Base-by-base conservation (phyloP, 2,113 vertebrate genomes). In the Dipodomys ordii region DNA sequence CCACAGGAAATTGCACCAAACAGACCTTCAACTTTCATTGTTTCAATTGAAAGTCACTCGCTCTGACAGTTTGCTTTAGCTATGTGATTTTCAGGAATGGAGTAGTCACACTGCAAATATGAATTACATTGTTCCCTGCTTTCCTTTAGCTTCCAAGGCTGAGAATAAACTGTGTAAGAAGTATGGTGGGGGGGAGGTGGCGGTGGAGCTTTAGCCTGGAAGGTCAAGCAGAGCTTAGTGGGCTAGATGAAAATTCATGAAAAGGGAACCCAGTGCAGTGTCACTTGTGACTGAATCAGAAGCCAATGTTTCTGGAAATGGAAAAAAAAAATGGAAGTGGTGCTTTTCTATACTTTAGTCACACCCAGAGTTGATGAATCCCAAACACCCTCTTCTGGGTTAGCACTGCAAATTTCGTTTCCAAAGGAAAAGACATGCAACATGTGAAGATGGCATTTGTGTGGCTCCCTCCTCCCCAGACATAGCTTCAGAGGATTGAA, bases 401-500 rank as follows among this genome's bases (percentile, higher is more conserved):
- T 65, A 86, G 67, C 73, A 71, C 3, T 82, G 84, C 69, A 25
- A 69, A 83, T 88, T 86, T 93, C 78, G 46, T 93, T 76, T 96
- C 86, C 44, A 32, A 93, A 92, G 83, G 22, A 94, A 89, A 87
- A 94, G 87, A 81, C 28, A 30, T 25, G 16, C 68, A 68, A n/a
- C 83, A 53, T 12, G 11, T 22, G 74, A 95, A 84, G 74, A 23
- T 65, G 22, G 74, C 62, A 39, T 90, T 94, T 39, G 39, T 82
- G 35, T 69, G 39, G 62, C 32, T 79, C 3, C 6, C 20, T 49
- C 12, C 57, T 57, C 22, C 44, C 27, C 49, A 35, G 71, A 68
- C 65, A 25, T 87, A 57, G 86, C 84, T 91, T 94, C 39, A 79
- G 74, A 67, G 28, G 19, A 91, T 87, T 95, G 64, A 84, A 93